Conservation (phyloP, 2,888 invertebrate species). For the Cremastinae sp. region DNA sequence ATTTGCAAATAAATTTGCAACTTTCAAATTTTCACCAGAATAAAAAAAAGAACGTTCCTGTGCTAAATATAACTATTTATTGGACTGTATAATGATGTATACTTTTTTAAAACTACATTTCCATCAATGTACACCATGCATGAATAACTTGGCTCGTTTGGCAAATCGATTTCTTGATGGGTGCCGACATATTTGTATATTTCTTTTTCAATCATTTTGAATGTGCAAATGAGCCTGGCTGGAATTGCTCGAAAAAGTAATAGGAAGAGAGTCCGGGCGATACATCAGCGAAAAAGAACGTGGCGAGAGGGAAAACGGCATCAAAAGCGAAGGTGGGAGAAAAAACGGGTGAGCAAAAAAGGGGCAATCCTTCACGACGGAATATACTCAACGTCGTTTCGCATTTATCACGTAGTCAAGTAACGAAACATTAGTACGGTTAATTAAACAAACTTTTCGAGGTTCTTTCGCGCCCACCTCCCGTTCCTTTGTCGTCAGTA, state of each 20-base stretch:
- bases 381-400: conserved; percentile 39
- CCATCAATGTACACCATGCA: no score
- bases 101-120: no score
- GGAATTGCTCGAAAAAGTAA: neutral
- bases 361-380: conserved; percentile 10
- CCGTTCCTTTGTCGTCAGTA: conserved; percentile 24
- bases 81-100: no score
- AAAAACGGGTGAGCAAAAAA: conserved; percentile 16
- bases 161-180: no score
- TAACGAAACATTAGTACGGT: conserved; percentile 64
- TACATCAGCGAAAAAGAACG: conserved; percentile 4
- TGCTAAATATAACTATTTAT: no score
- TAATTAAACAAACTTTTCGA: conserved; percentile 64
- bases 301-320: neutral
- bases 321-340: neutral
- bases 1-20: no score
- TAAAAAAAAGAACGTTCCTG: no score
- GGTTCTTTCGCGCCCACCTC: conserved; percentile 30
- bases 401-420: conserved; percentile 62
- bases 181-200: no score
- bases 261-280: neutral
- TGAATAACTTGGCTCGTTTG: no score
- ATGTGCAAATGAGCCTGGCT: neutral
- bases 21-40: no score
- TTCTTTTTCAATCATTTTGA: neutral